Conservation (phyloP, 2,888 invertebrate species). For the Resseliella maxima region DNA sequence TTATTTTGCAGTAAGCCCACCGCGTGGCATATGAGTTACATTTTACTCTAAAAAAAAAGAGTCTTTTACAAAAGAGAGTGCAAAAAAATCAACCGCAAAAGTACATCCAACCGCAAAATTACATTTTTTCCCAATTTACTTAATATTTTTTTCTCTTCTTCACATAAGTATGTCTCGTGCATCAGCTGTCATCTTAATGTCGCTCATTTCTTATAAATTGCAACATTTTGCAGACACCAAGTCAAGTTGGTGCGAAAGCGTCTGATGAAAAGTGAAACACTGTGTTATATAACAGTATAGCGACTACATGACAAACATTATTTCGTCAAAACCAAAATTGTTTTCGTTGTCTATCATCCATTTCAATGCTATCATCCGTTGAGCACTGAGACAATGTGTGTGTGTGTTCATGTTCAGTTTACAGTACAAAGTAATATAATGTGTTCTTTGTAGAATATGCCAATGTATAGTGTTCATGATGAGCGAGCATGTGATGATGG, state of each 20-base stretch:
- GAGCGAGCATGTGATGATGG: no score
- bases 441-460: no score
- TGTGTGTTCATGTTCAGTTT: neutral
- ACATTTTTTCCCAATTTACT: neutral
- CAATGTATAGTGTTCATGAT: no score
- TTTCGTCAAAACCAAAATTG: neutral
- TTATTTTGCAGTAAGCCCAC: neutral
- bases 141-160: neutral
- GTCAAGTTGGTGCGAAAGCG: conserved; percentile 2
- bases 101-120: conserved; percentile 16
- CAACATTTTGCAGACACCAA: conserved; percentile 1
- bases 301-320: neutral
- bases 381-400: neutral
- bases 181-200: conserved; percentile 26
- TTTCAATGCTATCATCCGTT: neutral
- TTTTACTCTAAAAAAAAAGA: neutral
- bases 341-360: neutral
- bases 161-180: conserved; percentile 4
- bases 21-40: neutral
- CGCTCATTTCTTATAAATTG: conserved; percentile 27
- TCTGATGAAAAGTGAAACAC: conserved; percentile 4
- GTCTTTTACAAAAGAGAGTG: neutral
- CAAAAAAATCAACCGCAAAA: neutral
- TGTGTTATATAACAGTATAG: neutral
- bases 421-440: no score